A percentile compares a stretch with the other conserved stretches of the same genome.
These are phyloP conservation scores for Drosophila willistoni DNA, from an alignment of 1,140 invertebrate species.

Conservation along the genomic window DNA sequence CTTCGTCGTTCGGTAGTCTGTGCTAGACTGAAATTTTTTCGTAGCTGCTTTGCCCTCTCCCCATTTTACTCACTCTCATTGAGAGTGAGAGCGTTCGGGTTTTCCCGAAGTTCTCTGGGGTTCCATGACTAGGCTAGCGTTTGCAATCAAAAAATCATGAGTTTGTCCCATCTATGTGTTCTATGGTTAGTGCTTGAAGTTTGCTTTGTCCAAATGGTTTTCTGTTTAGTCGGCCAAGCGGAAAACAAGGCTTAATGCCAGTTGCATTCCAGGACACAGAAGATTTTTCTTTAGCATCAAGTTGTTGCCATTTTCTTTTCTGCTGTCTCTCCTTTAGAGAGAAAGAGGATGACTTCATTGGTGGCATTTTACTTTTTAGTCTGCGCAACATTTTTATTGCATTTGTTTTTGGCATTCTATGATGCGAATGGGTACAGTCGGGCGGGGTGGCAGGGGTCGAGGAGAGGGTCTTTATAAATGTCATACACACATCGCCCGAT, in stretches of 20 bases:
- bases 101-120: no score
- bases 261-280: not conserved
- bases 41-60: no score
- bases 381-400: constrained; percentile 71
- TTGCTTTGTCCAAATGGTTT: no score
- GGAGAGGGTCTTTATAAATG: constrained; percentile 33
- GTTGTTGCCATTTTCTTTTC: constrained; percentile 28
- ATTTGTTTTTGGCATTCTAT: constrained; percentile 78
- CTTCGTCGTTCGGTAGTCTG: no score
- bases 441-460: not conserved
- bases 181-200: no score
- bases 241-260: not conserved
- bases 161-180: no score
- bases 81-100: no score
- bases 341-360: constrained; percentile 53
- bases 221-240: no score
- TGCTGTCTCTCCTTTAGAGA: not conserved
- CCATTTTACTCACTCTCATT: no score
- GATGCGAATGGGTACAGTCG: constrained; percentile 44
- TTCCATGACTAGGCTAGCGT: no score
- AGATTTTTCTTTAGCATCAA: not conserved
- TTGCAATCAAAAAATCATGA: no score
- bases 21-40: no score
- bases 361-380: constrained; percentile 63
- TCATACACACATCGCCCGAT: constrained; percentile 29